Percentiles rank a stretch among this genome's conserved stretches.
Conservation (phyloP, 2,797 vertebrate genomes). For the Neostethus bicornis region DNA sequence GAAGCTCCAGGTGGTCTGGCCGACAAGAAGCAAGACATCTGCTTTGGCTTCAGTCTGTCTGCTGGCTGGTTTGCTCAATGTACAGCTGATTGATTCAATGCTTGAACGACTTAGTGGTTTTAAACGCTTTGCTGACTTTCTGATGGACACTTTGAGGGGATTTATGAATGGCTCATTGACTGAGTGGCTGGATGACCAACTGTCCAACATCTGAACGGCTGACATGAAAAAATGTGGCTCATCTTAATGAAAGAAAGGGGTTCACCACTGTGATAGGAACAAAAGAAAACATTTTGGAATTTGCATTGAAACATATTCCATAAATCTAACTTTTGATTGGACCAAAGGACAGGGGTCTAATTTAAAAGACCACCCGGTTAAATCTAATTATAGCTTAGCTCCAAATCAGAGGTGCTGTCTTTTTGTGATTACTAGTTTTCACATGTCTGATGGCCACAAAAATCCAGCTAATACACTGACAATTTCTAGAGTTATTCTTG, state of each 20-base stretch:
- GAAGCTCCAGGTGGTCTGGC: constrained; percentile 60
- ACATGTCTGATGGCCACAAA: constrained; percentile 32
- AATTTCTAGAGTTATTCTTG: constrained; percentile 48
- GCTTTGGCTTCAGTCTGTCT: constrained; percentile 29
- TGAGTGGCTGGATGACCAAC: constrained; percentile 38
- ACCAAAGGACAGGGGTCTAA: neutral
- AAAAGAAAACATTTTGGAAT: neutral
- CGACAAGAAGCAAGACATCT: constrained; percentile 43
- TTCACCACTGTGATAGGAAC: neutral
- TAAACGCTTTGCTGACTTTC: constrained; percentile 24
- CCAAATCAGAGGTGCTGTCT: neutral
- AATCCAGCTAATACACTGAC: constrained; percentile 43
- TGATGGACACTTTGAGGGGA: constrained; percentile 28
- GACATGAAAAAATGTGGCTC: constrained; percentile 29
- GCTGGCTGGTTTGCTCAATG: constrained; percentile 19
- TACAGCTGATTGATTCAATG: constrained; percentile 13
- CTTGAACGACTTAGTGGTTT: constrained; percentile 45
- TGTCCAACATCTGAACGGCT: constrained; percentile 39
- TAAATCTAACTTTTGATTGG: neutral
- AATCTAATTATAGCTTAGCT: neutral
- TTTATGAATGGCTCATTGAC: constrained; percentile 54
- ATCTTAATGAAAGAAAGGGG: neutral
- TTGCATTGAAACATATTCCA: neutral
- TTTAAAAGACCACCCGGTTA: too few relatives aligned
- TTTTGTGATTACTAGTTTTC: constrained; percentile 51